Percentiles rank a stretch among this genome's conserved stretches.
Conservation (phyloP, 2,797 vertebrate species). For the Hydrocynus forskahlii region DNA sequence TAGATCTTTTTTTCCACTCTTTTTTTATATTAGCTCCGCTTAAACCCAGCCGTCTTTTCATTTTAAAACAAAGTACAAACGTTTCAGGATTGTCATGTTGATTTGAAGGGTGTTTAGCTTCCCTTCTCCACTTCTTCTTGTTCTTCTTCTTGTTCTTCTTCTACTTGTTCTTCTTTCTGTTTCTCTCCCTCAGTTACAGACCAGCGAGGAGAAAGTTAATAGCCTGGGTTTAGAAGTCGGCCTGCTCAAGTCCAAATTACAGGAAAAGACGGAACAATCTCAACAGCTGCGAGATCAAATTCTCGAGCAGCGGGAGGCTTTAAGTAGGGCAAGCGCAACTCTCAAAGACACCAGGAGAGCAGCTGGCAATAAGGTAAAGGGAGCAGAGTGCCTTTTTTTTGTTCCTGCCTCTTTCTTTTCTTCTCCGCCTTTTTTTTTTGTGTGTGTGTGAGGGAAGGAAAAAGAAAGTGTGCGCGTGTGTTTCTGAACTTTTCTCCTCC, state of each 20-base stretch:
- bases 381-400: constrained; percentile 53
- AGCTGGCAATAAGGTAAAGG: constrained; percentile 70
- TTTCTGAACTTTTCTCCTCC: constrained; percentile 55
- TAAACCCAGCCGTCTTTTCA: not conserved
- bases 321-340: constrained; percentile 60
- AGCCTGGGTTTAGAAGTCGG: constrained; percentile 56
- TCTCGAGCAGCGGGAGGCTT: constrained; percentile 62
- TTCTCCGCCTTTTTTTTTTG: constrained; percentile 7
- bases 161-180: not conserved
- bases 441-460: constrained; percentile 4
- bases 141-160: too few species aligned
- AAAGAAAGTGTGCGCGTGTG: constrained; percentile 14
- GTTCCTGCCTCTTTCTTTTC: constrained; percentile 15
- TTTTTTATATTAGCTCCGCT: constrained; percentile 32
- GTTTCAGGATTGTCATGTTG: constrained; percentile 23
- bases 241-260: constrained; percentile 61
- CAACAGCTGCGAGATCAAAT: constrained; percentile 64
- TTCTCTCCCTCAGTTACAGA: constrained; percentile 58
- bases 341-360: constrained; percentile 61
- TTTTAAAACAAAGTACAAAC: constrained; percentile 22
- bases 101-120: constrained; percentile 44
- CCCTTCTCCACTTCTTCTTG: not conserved
- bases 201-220: constrained; percentile 67
- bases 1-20: not conserved
- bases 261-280: constrained; percentile 60